These are phyloP conservation scores for Clitarchus hookeri DNA, from an alignment of 2,888 invertebrate species.

Conservation along the genomic window DNA sequence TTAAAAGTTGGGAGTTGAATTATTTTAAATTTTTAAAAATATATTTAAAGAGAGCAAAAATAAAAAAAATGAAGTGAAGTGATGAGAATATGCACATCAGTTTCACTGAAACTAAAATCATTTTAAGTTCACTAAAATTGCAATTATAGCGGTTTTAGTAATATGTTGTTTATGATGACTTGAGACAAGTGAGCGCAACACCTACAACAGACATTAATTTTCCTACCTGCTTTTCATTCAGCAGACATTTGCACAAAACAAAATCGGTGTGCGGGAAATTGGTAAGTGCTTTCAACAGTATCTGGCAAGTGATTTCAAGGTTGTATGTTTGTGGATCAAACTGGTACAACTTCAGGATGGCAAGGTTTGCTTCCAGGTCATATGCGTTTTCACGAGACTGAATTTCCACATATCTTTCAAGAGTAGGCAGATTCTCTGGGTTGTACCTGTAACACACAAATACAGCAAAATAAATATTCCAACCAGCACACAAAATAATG, in stretches of 20 bases:
- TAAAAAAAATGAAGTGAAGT: no score
- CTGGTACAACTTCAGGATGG: constrained; percentile 95
- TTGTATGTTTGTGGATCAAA: constrained; percentile 90
- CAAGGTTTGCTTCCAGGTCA: constrained; percentile 95
- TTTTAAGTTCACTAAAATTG: no score
- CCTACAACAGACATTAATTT: not conserved
- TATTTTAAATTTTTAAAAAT: no score
- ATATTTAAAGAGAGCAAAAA: no score
- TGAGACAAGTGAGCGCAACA: no score
- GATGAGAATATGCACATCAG: no score
- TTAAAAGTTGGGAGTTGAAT: no score
- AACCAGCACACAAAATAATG: not conserved
- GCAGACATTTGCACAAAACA: constrained; percentile 94
- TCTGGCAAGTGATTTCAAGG: constrained; percentile 81
- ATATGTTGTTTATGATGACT: no score
- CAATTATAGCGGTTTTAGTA: no score
- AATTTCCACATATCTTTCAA: constrained; percentile 91
- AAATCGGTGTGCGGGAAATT: constrained; percentile 98
- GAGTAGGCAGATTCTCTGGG: constrained; percentile 87
- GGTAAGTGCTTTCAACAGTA: constrained; percentile 92
- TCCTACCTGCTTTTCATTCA: constrained; percentile 73
- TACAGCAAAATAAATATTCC: constrained; percentile 26
- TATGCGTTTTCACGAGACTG: constrained; percentile 93
- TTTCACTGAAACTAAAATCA: no score
- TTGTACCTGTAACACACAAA: constrained; percentile 75